Evolutionary conservation across 1,140 invertebrate species (phyloP).

Genomic region (Drosophila jambulina): DNA sequence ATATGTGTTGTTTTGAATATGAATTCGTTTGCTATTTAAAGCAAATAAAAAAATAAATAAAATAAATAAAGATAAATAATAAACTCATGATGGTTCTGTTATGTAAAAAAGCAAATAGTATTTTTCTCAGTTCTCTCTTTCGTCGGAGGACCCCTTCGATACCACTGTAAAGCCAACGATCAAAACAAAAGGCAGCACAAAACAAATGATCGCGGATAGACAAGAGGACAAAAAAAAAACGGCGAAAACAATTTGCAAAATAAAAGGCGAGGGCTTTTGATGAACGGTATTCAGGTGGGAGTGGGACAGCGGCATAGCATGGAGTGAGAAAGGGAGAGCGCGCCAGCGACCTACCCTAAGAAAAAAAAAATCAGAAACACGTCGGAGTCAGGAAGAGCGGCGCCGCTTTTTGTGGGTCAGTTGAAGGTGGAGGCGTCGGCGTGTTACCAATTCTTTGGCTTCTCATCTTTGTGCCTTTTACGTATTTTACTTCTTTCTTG

Average conservation of each 20-base stretch:
- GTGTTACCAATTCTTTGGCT: slow-evolving; percentile 67
- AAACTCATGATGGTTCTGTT: no score
- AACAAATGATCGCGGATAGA: slow-evolving; percentile 30
- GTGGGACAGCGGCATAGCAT: neutral
- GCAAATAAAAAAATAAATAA: no score
- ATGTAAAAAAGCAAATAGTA: no score
- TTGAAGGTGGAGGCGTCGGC: slow-evolving; percentile 45
- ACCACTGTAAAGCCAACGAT: slow-evolving; percentile 53
- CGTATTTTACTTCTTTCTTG: slow-evolving; percentile 4
- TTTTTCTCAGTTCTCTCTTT: neutral
- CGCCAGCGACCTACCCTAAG: slow-evolving; percentile 37
- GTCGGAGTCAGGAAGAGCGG: slow-evolving; percentile 36
- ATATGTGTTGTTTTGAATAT: no score
- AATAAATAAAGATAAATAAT: no score
- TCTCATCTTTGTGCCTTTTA: slow-evolving; percentile 21
- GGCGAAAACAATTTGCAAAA: slow-evolving; percentile 51
- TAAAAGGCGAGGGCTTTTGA: slow-evolving; percentile 39
- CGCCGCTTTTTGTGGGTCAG: slow-evolving; percentile 41
- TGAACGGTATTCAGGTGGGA: slow-evolving; percentile 37
- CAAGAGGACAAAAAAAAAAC: slow-evolving; percentile 9
- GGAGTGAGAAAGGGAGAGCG: neutral
- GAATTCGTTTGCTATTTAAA: no score
- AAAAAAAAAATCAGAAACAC: neutral
- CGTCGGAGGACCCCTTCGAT: no score
- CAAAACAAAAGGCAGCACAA: slow-evolving; percentile 57